Evolutionary conservation across 2,113 vertebrate genomes (phyloP).

Genomic region (Terrapene triunguis): DNA sequence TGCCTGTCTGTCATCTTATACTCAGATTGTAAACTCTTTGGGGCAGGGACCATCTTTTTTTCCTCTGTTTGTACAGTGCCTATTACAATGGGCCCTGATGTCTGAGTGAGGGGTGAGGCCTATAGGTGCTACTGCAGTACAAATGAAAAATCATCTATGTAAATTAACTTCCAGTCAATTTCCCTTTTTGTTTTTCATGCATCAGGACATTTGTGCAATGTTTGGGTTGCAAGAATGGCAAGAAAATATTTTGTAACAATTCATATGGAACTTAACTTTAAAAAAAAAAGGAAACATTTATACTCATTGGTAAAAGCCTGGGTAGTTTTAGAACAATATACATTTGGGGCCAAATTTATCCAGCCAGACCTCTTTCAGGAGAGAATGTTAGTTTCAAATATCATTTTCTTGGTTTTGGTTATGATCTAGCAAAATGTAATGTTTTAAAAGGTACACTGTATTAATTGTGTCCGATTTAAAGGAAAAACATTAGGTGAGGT

Average conservation of each 20-base stretch:
- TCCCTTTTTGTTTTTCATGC: not conserved
- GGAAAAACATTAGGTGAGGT: not conserved
- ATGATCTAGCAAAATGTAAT: not conserved
- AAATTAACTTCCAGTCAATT: conserved; percentile 19
- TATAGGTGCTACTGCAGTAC: not conserved
- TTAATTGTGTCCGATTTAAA: not conserved
- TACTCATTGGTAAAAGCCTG: not conserved
- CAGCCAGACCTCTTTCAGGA: conserved; percentile 1
- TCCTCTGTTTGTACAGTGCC: not conserved
- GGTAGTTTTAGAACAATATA: not conserved
- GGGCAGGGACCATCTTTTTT: not conserved
- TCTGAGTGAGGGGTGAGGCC: not conserved
- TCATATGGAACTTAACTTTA: not conserved
- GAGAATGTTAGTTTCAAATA: not conserved
- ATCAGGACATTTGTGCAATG: not conserved
- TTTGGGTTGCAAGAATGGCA: not conserved
- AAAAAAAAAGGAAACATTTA: not conserved
- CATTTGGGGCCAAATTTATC: not conserved
- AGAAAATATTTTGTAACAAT: not conserved
- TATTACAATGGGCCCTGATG: not conserved
- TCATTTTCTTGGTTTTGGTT: not conserved
- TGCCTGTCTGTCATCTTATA: not conserved
- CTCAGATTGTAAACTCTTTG: not conserved
- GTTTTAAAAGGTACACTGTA: not conserved
- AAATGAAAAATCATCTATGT: not conserved